These are phyloP conservation scores for Tupaia chinensis DNA, from an alignment of 2,113 vertebrate species.

Conservation along the genomic window DNA sequence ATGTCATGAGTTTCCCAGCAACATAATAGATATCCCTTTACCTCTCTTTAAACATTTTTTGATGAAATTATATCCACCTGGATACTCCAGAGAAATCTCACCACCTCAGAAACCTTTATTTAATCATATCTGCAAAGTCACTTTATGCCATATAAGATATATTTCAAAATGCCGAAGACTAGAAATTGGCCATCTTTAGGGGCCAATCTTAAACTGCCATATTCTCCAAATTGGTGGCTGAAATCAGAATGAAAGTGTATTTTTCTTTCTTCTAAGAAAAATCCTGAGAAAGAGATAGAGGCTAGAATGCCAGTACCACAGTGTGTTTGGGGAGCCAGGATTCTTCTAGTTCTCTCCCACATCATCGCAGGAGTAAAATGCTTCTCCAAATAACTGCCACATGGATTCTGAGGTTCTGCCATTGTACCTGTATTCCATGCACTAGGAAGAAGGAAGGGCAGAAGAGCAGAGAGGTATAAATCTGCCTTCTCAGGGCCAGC, in stretches of 20 bases:
- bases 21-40: neutral
- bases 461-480: neutral
- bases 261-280: neutral
- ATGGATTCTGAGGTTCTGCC: neutral
- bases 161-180: neutral
- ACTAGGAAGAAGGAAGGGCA: neutral
- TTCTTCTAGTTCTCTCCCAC: neutral
- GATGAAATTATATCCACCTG: neutral
- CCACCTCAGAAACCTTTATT: neutral
- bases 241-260: neutral
- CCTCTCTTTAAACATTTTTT: neutral
- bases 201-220: fast-evolving
- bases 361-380: fast-evolving
- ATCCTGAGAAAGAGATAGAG: neutral
- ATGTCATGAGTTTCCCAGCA: too few relatives aligned
- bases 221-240: neutral
- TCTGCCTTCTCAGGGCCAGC: neutral
- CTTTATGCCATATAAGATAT: neutral
- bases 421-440: neutral
- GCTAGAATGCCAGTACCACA: neutral
- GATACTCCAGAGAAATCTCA: neutral
- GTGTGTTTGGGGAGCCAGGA: neutral
- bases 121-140: neutral
- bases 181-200: neutral
- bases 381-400: neutral